phyloP scores from a whole-genome alignment of 2,797 vertebrate species.

The Sebastes baramenuke region DNA sequence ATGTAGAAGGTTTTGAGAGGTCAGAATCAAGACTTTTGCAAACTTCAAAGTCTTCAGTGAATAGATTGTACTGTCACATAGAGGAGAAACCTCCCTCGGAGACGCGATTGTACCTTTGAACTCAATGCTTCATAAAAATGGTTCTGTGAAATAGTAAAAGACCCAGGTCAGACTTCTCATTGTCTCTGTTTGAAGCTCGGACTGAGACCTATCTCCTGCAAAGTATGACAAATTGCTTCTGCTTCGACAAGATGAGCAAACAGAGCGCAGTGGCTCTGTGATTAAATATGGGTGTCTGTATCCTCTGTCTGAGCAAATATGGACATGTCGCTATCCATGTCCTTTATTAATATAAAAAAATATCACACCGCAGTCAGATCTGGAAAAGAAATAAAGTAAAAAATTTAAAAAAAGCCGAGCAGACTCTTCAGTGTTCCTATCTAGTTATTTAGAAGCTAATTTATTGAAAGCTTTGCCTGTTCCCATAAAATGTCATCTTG shows the following conservation, averaged over 20 bases:
- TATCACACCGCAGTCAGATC: not conserved
- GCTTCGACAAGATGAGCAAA: slow-evolving; percentile 48
- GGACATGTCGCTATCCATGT: slow-evolving; percentile 33
- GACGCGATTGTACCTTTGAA: slow-evolving; percentile 53
- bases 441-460: slow-evolving; percentile 36
- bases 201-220: slow-evolving; percentile 53
- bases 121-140: slow-evolving; percentile 49
- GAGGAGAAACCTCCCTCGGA: slow-evolving; percentile 24
- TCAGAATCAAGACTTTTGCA: slow-evolving; percentile 36
- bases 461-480: slow-evolving; percentile 33
- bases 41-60: slow-evolving; percentile 40
- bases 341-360: slow-evolving; percentile 45
- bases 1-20: not conserved
- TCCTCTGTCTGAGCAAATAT: slow-evolving; percentile 52
- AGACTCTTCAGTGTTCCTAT: not conserved
- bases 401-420: not conserved
- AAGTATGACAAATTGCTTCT: slow-evolving; percentile 69
- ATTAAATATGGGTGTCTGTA: slow-evolving; percentile 53
- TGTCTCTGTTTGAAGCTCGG: slow-evolving; percentile 52
- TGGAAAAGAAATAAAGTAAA: not conserved
- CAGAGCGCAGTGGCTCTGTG: slow-evolving; percentile 19
- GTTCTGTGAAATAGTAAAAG: slow-evolving; percentile 40
- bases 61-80: slow-evolving; percentile 57
- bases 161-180: slow-evolving; percentile 55
- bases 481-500: slow-evolving; percentile 15